Evolutionary conservation across 1,140 invertebrate genomes (phyloP), one percentile per base, ranked within the genome.

Genomic region (Asbolus verrucosus): DNA sequence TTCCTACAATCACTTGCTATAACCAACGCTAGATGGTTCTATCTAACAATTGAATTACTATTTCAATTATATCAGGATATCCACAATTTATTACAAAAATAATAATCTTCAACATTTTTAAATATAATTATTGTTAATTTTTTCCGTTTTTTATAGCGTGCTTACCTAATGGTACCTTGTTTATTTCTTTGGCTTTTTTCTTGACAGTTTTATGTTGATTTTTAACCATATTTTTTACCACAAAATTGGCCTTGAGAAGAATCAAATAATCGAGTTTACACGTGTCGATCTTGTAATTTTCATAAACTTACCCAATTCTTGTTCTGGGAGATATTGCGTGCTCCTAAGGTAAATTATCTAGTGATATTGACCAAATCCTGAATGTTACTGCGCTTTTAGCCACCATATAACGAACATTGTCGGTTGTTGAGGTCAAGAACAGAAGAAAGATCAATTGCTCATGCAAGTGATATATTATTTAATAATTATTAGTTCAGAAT

Each of bases 381-480:
- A 27, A 46, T 46, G 41, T 4, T 46, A 18, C 4, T 54, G 46
- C 46, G 19, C 46, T 27, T 24, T 54, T 54, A n/a, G 13, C 14
- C 27, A n/a, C 1, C 1, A 14, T 2, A 14, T 27, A 21, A 54
- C 46, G 46, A 14, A 16, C 41, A 3, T 14, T 67, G 36, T 38
- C 11, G 36, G 43, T 36, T 67, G 54, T 43, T 9, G 54, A 46
- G 67, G 59, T 69, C 67, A 69, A 61, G 67, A 61, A 63, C 59
- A 62, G 43, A 69, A 27, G 11, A 61, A 68, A 69, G 67, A 69
- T 69, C 59, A 69, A 69, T 62, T 69, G 59, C 19, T 62, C 33
- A 46, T 62, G 38, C 67, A 18, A 69, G 67, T 31, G 67, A 46
- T 62, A 61, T 62, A 69, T 63, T 69, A 69, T 69, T 69, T 43